A percentile compares a stretch with the other conserved stretches of the same genome.
phyloP scores from a whole-genome alignment of 1,140 invertebrate species.

The Tetragonula clypearis region DNA sequence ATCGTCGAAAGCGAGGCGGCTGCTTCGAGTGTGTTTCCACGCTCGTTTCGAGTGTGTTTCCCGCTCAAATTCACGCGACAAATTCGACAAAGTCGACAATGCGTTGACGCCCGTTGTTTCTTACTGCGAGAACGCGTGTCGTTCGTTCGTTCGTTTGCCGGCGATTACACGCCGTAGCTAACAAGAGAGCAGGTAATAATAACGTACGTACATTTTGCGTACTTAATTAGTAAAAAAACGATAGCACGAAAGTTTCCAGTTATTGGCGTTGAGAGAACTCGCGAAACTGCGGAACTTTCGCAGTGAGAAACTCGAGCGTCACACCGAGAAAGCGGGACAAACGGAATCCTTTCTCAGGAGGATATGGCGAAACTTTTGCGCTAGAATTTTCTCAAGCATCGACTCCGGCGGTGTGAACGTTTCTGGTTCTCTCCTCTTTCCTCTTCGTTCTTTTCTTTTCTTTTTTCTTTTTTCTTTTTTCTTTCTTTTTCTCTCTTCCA shows the following conservation, averaged over 20 bases:
- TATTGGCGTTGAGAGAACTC: not conserved
- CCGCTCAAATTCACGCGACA: no score
- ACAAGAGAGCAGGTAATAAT: no score
- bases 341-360: not conserved
- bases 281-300: not conserved
- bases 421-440: no score
- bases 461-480: not conserved
- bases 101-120: not conserved
- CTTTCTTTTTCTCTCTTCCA: no score
- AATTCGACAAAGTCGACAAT: not conserved
- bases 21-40: not conserved
- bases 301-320: conserved; percentile 7
- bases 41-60: no score
- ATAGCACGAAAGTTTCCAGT: not conserved
- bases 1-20: not conserved
- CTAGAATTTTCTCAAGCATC: conserved; percentile 1
- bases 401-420: not conserved
- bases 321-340: not conserved
- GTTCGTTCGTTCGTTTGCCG: no score
- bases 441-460: not conserved
- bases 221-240: conserved; percentile 17
- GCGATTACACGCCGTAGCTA: not conserved
- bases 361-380: conserved; percentile 9
- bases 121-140: not conserved
- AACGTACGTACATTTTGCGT: not conserved